Evolutionary conservation across 2,888 invertebrate genomes (phyloP), one percentile per base, ranked within the genome.

Genomic region (Rhagophthalmus giganteus): DNA sequence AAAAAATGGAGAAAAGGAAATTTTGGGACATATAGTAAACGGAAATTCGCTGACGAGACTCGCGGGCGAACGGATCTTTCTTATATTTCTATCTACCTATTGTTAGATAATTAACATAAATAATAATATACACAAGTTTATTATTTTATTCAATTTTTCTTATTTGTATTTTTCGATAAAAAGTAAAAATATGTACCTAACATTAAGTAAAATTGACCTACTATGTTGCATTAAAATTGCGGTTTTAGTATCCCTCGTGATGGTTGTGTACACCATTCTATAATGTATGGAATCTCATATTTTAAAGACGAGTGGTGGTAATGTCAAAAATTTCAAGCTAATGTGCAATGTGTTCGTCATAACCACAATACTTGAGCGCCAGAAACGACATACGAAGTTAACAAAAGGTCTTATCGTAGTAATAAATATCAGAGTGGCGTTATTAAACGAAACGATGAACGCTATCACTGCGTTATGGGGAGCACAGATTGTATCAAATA

Each of bases 361-460:
- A 41, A 37, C 39, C 31, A 24, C 38, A 46, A 47, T 39, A 49
- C 44, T 44, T 44, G 35, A 38, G 38, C 41, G 26, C 31, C 16
- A 38, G 45, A 44, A 49, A 45, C 30, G 44, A 37, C 54, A 48
- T 40, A 45, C 35, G 48, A 54, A 46, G 37, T 42, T 44, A 46
- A 58, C 55, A 56, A 57, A 57, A 50, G 49, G 44, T 46, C 52
- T 59, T 59, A 59, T 59, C 58, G 49, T 46, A 33, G 46, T 47
- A 56, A 59, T 59, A 59, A 59, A 59, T 59, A 59, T 59, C 58
- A 52, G 47, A 48, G 54, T 49, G 56, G 51, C 46, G 56, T 56
- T 59, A 59, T 57, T 59, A 59, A 59, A 55, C 50, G 49, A 49
- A 50, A 54, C 54, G 54, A 54, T 54, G 54, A 54, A 39, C 49